phyloP scores from a whole-genome alignment of 2,797 vertebrate genomes.

The Eleutherodactylus coqui region DNA sequence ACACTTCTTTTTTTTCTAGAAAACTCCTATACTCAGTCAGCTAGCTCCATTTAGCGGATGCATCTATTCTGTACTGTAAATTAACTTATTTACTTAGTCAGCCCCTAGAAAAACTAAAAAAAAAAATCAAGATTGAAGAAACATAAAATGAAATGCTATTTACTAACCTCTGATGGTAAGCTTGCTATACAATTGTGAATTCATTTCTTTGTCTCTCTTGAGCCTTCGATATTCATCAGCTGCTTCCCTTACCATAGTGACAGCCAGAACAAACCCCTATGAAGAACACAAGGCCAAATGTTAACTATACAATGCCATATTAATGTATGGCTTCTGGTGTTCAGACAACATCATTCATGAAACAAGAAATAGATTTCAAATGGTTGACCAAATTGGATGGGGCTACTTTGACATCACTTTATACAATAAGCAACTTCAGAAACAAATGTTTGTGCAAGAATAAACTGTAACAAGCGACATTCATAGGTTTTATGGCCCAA shows the following conservation, averaged over 20 bases:
- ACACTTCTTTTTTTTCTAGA: background rate
- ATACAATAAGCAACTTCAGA: background rate
- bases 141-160: slow-evolving; percentile 2
- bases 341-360: background rate
- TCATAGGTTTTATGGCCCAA: too few relatives aligned
- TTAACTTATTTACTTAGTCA: background rate
- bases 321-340: background rate
- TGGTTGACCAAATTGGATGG: background rate
- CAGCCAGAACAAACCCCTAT: slow-evolving; percentile 93
- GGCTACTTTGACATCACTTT: background rate
- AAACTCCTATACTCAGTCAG: background rate
- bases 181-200: slow-evolving; percentile 96
- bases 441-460: too few relatives aligned
- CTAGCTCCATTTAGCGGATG: background rate
- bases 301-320: background rate
- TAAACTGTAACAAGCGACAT: too few relatives aligned
- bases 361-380: background rate
- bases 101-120: background rate
- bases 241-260: slow-evolving; percentile 92
- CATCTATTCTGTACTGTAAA: slow-evolving; percentile 4
- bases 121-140: background rate
- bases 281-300: slow-evolving; percentile 42
- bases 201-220: slow-evolving; percentile 97
- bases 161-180: slow-evolving; percentile 92
- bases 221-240: slow-evolving; percentile 93